A percentile compares a stretch with the other conserved stretches of the same genome.
These are phyloP conservation scores for Listrodromus nycthemerus DNA, from an alignment of 2,888 invertebrate species.

Conservation along the genomic window DNA sequence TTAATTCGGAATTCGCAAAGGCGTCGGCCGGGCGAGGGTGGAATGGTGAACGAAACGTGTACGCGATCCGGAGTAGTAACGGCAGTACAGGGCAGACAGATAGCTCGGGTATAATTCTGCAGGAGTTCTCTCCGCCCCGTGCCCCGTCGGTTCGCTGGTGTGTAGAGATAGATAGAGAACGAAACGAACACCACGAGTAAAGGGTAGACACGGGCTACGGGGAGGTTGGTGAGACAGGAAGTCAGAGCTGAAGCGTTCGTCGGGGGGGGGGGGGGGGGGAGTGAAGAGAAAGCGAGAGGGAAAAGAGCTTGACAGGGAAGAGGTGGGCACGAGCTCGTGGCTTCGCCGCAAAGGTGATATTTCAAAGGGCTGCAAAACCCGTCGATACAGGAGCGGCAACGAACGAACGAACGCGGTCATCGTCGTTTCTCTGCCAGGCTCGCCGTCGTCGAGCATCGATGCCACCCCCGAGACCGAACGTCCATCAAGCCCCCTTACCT, in stretches of 20 bases:
- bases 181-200: slow-evolving; percentile 31
- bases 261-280: slow-evolving; percentile 16
- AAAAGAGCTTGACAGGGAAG: slow-evolving; percentile 54
- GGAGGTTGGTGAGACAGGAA: slow-evolving; percentile 28
- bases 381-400: slow-evolving; percentile 76
- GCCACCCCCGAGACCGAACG: slow-evolving; percentile 23
- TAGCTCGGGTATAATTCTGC: slow-evolving; percentile 63
- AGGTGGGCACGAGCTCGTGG: slow-evolving; percentile 57
- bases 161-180: slow-evolving; percentile 24
- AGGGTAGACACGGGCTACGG: slow-evolving; percentile 45
- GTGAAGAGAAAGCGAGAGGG: slow-evolving; percentile 35
- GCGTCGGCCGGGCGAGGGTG: slow-evolving; percentile 38
- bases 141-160: neutral
- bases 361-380: slow-evolving; percentile 77
- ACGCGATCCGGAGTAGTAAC: slow-evolving; percentile 25
- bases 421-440: slow-evolving; percentile 22
- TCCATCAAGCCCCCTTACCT: slow-evolving; percentile 22
- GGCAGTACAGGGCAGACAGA: slow-evolving; percentile 52
- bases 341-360: slow-evolving; percentile 70
- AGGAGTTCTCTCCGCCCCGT: slow-evolving; percentile 3
- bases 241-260: slow-evolving; percentile 42
- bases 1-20: slow-evolving; percentile 58
- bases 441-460: slow-evolving; percentile 45
- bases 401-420: slow-evolving; percentile 55
- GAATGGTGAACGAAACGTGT: slow-evolving; percentile 54